phyloP scores from a whole-genome alignment of 1,140 invertebrate species.

The Camponotus vicinus region DNA sequence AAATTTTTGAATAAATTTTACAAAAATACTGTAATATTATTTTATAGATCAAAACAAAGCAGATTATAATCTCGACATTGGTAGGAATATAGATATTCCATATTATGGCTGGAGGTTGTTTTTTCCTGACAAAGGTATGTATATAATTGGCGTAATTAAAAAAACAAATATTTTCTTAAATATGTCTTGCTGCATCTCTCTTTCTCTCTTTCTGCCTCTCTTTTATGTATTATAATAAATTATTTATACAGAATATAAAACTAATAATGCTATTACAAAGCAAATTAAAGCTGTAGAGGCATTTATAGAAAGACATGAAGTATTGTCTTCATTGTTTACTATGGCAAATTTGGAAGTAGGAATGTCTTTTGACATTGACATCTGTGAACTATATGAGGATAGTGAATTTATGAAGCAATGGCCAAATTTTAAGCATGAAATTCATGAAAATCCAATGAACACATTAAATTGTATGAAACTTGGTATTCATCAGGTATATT shows the following conservation, averaged over 20 bases:
- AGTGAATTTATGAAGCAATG: conserved; percentile 87
- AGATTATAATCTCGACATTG: conserved; percentile 27
- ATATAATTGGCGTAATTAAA: too few species aligned
- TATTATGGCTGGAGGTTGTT: conserved; percentile 90
- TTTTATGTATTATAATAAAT: conserved; percentile 53
- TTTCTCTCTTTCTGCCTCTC: neutral
- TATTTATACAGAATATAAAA: conserved; percentile 85
- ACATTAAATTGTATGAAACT: conserved; percentile 90
- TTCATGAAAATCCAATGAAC: conserved; percentile 89
- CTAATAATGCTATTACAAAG: conserved; percentile 82
- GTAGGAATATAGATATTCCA: conserved; percentile 75
- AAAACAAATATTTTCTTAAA: neutral
- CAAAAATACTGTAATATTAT: neutral
- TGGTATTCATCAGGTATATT: conserved; percentile 90
- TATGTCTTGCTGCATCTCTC: neutral
- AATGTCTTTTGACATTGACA: conserved; percentile 89
- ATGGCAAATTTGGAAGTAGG: conserved; percentile 88
- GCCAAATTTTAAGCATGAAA: conserved; percentile 88
- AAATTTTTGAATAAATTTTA: neutral
- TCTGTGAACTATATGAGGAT: conserved; percentile 88
- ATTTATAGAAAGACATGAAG: conserved; percentile 86
- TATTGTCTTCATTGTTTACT: conserved; percentile 86
- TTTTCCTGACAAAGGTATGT: conserved; percentile 89
- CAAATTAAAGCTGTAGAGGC: conserved; percentile 87
- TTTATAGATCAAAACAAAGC: conserved; percentile 75